phyloP scores from a whole-genome alignment of 2,113 vertebrate species.

The Fregetta grallaria region DNA sequence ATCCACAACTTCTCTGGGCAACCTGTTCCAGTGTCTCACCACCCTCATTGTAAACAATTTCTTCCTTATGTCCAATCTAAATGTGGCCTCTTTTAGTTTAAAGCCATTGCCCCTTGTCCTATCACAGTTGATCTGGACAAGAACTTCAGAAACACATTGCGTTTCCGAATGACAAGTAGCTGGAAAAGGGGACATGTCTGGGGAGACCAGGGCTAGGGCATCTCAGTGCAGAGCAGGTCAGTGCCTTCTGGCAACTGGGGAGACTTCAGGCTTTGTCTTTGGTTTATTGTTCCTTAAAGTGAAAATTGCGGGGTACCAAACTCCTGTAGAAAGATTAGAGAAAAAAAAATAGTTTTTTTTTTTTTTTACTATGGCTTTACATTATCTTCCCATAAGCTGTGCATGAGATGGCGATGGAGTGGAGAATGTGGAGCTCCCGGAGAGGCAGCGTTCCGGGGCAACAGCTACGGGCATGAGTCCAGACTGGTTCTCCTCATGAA shows the following conservation, averaged over 20 bases:
- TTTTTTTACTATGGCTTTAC: not conserved
- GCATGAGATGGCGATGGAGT: not conserved
- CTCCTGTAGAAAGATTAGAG: not conserved
- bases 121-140: not conserved
- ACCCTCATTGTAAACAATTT: rapidly evolving
- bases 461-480: not conserved
- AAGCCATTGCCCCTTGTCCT: not conserved
- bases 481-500: not conserved
- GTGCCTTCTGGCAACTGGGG: not conserved
- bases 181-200: not conserved
- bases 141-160: not conserved
- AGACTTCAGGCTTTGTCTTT: not conserved
- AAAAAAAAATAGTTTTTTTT: not conserved
- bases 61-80: not conserved
- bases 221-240: not conserved
- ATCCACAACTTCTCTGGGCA: not conserved
- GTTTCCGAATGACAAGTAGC: not conserved
- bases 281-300: not conserved
- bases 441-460: rapidly evolving
- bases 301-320: not conserved
- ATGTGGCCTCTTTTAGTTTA: not conserved
- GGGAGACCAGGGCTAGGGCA: not conserved
- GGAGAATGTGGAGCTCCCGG: not conserved
- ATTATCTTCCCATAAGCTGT: not conserved
- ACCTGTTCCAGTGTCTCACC: not conserved